phyloP scores from a whole-genome alignment of 2,797 vertebrate species.

The Tapirus indicus region DNA sequence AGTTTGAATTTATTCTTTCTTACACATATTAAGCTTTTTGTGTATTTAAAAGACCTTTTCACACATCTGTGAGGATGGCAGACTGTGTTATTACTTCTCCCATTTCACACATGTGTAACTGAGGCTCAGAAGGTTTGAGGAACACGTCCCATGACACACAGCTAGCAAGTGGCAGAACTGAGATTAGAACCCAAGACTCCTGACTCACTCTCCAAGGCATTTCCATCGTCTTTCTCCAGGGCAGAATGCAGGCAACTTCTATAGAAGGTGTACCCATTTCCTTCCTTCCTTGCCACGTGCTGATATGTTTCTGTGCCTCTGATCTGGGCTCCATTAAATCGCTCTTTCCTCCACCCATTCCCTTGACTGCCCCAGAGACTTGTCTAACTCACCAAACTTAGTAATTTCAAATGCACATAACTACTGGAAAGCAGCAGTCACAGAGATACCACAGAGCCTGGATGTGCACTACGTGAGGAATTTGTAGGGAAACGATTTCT shows the following conservation, averaged over 20 bases:
- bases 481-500: background rate
- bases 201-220: background rate
- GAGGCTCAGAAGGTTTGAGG: background rate
- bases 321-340: background rate
- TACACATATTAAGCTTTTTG: background rate
- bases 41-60: background rate
- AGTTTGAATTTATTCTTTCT: constrained; percentile 9
- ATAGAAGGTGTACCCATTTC: background rate
- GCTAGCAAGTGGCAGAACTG: background rate
- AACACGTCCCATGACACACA: background rate
- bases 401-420: background rate
- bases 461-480: background rate
- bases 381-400: background rate
- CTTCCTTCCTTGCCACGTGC: background rate
- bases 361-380: background rate
- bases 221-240: background rate
- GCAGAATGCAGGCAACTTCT: background rate
- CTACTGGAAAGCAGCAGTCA: background rate
- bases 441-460: background rate
- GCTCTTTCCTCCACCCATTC: background rate
- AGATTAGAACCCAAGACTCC: background rate
- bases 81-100: background rate
- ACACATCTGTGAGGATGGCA: background rate
- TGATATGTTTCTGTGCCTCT: background rate
- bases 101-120: background rate